Percentiles rank a stretch among this genome's conserved stretches.
phyloP scores from a whole-genome alignment of 2,888 invertebrate genomes.

The Drosophila mimica region DNA sequence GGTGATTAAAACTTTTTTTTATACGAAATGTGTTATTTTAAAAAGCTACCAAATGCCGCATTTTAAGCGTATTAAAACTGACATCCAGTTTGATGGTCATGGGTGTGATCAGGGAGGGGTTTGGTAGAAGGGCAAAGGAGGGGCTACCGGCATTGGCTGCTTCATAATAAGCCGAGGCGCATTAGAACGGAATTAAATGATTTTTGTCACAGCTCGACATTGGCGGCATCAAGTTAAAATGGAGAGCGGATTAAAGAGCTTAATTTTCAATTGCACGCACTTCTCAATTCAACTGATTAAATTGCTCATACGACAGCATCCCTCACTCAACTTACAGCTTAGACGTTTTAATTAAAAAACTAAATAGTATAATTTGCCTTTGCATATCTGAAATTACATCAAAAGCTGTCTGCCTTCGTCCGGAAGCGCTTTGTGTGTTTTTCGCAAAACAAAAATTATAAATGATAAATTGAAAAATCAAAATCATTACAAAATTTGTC shows the following conservation, averaged over 20 bases:
- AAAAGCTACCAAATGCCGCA: background rate
- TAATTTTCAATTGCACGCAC: constrained; percentile 37
- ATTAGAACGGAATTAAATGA: constrained; percentile 59
- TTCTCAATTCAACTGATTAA: constrained; percentile 36
- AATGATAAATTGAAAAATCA: constrained; percentile 23
- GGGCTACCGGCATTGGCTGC: constrained; percentile 10
- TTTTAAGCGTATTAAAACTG: constrained; percentile 30
- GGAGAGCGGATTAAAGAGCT: constrained; percentile 49
- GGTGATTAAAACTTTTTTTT: background rate
- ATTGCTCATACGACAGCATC: constrained; percentile 9
- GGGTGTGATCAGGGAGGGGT: background rate
- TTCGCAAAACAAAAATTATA: constrained; percentile 10
- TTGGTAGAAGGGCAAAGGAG: background rate
- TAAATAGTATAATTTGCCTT: constrained; percentile 14
- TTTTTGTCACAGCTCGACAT: constrained; percentile 60
- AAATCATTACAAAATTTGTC: constrained; percentile 20
- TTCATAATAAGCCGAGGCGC: constrained; percentile 58
- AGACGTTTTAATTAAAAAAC: constrained; percentile 58
- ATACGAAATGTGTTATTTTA: background rate
- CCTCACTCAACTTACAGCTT: constrained; percentile 7
- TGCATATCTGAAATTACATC: constrained; percentile 72
- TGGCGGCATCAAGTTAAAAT: constrained; percentile 28
- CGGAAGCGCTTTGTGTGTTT: background rate
- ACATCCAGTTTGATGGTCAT: constrained; percentile 19
- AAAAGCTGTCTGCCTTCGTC: constrained; percentile 1